Evolutionary conservation across 2,888 invertebrate genomes (phyloP), one percentile per base, ranked within the genome.

Genomic region (Agonum fuliginosum): DNA sequence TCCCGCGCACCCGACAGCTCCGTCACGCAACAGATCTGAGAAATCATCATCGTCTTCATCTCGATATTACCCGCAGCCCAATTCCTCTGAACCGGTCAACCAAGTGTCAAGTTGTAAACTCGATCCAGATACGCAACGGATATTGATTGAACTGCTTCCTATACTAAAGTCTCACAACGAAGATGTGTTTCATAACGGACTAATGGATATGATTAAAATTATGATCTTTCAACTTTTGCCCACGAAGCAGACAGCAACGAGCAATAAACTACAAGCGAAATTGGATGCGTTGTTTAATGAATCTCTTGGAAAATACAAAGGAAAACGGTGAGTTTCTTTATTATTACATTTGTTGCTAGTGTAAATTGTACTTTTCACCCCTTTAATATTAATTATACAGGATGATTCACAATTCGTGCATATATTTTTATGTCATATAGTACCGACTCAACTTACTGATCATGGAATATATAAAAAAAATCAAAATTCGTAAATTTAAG

Each of bases 121-220:
- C 3, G 80, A 75, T 67, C 78, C 81, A 8, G 78, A 79, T 19
- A 81, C 85, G 17, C 83, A 86, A 71, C 87, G 86, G 78, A 85
- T 89, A 27, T 87, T 90, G 80, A 88, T 88, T 80, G 89, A 88
- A 82, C 87, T 90, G 43, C 86, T 90, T 58, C 83, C 89, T 70
- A 90, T 90, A 83, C 84, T 91, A 78, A 84, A 90, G 34, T 83
- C 88, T 34, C 90, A 90, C 83, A 88, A 89, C 78, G 89, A 89
- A 54, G 90, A 91, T 81, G 84, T 88, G 51, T 89, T 90, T 80
- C 88, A 88, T 0, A 82, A 87, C 12, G 89, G 89, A 17, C 85
- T 91, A 14, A 81, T 91, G 20, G 88, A 89, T 78, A 83, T 88
- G 22, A 83, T 92, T 20, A 88, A 89, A 48, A 85, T 88, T 30